A percentile compares a stretch with the other conserved stretches of the same genome.
Evolutionary conservation across 1,140 invertebrate genomes (phyloP).

Genomic region (Diprion similis): DNA sequence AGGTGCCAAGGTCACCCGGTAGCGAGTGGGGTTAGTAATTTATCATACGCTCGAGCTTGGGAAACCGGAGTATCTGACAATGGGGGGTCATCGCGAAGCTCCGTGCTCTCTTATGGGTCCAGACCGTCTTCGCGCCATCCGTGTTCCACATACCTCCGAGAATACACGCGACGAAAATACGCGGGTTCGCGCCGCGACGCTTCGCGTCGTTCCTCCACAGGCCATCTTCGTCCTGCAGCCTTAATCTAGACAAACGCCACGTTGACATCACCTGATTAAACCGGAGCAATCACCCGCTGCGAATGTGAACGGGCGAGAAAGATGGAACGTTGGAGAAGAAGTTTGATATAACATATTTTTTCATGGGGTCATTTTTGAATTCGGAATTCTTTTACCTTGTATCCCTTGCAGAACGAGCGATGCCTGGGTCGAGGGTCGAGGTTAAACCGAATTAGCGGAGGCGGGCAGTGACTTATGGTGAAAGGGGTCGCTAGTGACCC

Average conservation of each 20-base stretch:
- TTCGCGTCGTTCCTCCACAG: neutral
- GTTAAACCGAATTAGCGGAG: no score
- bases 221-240: neutral
- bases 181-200: slow-evolving; percentile 10
- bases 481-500: no score
- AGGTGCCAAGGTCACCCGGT: no score
- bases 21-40: no score
- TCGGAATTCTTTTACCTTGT: no score
- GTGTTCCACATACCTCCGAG: slow-evolving; percentile 18
- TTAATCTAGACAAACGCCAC: neutral
- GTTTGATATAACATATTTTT: no score
- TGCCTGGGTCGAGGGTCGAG: no score
- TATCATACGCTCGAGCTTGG: no score
- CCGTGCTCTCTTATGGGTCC: neutral
- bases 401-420: no score
- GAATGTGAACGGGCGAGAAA: neutral
- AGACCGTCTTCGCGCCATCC: neutral
- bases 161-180: slow-evolving; percentile 20
- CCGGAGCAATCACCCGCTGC: neutral
- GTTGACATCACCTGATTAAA: neutral
- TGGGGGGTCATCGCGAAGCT: neutral
- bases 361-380: no score
- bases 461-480: no score
- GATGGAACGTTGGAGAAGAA: no score
- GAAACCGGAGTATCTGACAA: neutral